These are phyloP conservation scores for Rhea americana DNA, from an alignment of 2,113 vertebrate genomes.

Conservation along the genomic window DNA sequence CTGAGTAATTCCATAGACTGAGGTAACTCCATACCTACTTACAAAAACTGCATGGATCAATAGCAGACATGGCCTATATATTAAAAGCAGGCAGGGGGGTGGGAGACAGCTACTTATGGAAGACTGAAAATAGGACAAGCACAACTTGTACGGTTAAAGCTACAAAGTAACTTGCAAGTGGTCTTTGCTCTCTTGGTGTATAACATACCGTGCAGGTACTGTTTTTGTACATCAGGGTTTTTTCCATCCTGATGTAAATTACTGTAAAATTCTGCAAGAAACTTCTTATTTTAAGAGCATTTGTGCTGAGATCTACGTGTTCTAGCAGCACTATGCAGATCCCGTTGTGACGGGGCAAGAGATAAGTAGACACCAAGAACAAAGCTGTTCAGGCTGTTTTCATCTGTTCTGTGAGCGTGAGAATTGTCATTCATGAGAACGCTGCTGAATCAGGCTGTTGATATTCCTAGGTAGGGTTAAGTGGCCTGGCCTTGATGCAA, in stretches of 20 bases:
- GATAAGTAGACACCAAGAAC: not conserved
- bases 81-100: not conserved
- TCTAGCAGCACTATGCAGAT: not conserved
- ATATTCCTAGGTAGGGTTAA: not conserved
- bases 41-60: slow-evolving; percentile 35
- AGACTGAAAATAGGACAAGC: slow-evolving; percentile 40
- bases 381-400: not conserved
- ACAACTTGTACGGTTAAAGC: not conserved
- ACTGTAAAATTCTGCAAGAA: not conserved
- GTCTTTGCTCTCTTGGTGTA: not conserved
- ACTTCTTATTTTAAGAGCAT: not conserved
- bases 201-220: not conserved
- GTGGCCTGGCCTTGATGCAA: not conserved
- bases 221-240: not conserved
- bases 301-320: not conserved
- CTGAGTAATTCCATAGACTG: slow-evolving; percentile 28
- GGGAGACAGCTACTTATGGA: not conserved
- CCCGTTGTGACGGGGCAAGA: fast-evolving
- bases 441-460: not conserved
- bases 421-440: not conserved
- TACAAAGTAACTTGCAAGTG: not conserved
- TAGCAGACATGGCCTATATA: slow-evolving; percentile 51
- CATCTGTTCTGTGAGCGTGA: not conserved
- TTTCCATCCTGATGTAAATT: not conserved
- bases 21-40: slow-evolving; percentile 14